These are phyloP conservation scores for Trichonephila clavipes DNA, from an alignment of 1,140 invertebrate genomes.

Conservation along the genomic window DNA sequence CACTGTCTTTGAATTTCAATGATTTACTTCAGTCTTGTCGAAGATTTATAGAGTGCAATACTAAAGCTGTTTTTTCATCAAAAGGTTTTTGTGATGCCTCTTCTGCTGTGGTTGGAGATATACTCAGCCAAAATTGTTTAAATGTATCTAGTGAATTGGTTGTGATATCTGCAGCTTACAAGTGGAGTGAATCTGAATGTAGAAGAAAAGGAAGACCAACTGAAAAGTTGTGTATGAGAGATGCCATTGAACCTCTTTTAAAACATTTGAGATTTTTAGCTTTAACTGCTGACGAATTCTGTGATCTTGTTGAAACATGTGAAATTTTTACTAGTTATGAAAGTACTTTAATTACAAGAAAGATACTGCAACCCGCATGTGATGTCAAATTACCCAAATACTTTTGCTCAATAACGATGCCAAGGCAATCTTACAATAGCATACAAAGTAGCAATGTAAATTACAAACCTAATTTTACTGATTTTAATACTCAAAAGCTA, in stretches of 20 bases:
- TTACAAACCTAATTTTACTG: background rate
- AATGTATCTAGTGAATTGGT: slow-evolving; percentile 5
- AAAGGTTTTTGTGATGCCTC: slow-evolving; percentile 16
- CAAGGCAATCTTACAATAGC: background rate
- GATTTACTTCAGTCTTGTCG: background rate
- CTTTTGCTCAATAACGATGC: background rate
- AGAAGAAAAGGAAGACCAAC: slow-evolving; percentile 9
- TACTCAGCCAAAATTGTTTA: slow-evolving; percentile 5
- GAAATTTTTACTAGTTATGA: slow-evolving; percentile 38
- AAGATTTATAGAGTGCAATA: background rate
- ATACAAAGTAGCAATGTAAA: background rate
- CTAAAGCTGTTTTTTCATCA: slow-evolving; percentile 18
- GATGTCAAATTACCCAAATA: background rate
- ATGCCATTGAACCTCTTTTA: slow-evolving; percentile 20
- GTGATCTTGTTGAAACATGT: slow-evolving; percentile 18
- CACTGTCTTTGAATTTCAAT: background rate
- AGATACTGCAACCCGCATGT: background rate
- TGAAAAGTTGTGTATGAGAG: background rate
- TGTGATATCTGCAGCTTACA: background rate
- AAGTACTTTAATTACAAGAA: slow-evolving; percentile 7
- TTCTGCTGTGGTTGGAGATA: slow-evolving; percentile 12
- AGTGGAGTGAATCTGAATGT: slow-evolving; percentile 22
- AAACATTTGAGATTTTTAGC: slow-evolving; percentile 36
- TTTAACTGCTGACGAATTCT: slow-evolving; percentile 13
- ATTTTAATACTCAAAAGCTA: background rate